phyloP scores from a whole-genome alignment of 2,113 vertebrate genomes.

The Antigone vipio region DNA sequence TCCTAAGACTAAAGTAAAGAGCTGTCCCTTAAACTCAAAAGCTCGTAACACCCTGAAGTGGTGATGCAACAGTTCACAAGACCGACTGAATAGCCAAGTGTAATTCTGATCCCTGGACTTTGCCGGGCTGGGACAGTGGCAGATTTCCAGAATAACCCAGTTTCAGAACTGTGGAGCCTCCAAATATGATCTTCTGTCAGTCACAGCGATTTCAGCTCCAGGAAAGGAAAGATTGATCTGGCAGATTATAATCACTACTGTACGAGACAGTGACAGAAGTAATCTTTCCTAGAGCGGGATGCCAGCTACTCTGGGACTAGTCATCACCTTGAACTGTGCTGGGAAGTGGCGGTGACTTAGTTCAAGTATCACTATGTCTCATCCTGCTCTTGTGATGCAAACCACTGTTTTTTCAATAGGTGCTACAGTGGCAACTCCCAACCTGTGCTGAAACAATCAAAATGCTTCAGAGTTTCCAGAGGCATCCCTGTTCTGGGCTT shows the following conservation, averaged over 20 bases:
- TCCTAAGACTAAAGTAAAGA: not conserved
- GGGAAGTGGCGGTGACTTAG: not conserved
- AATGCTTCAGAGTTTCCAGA: conserved; percentile 21
- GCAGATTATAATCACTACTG: conserved; percentile 22
- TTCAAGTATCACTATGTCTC: conserved; percentile 16
- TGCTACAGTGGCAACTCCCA: conserved; percentile 3
- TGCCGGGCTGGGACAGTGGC: conserved; percentile 57
- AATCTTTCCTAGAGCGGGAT: not conserved
- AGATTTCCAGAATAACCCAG: conserved; percentile 55
- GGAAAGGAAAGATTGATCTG: conserved; percentile 52
- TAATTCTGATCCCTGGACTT: conserved; percentile 24
- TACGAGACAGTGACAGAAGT: not conserved
- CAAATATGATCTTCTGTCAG: conserved; percentile 54
- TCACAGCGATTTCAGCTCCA: conserved; percentile 40
- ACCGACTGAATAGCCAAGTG: conserved; percentile 25
- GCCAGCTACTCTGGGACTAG: not conserved
- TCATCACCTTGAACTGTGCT: conserved; percentile 33
- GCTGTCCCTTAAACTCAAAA: not conserved
- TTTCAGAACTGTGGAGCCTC: conserved; percentile 55
- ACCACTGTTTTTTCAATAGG: conserved; percentile 9
- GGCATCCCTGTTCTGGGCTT: not conserved
- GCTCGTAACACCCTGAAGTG: not conserved
- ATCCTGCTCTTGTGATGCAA: conserved; percentile 36
- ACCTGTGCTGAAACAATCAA: not conserved
- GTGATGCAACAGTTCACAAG: conserved; percentile 50